These are phyloP conservation scores for Eupithecia centaureata DNA, from an alignment of 2,888 invertebrate genomes.

Conservation along the genomic window DNA sequence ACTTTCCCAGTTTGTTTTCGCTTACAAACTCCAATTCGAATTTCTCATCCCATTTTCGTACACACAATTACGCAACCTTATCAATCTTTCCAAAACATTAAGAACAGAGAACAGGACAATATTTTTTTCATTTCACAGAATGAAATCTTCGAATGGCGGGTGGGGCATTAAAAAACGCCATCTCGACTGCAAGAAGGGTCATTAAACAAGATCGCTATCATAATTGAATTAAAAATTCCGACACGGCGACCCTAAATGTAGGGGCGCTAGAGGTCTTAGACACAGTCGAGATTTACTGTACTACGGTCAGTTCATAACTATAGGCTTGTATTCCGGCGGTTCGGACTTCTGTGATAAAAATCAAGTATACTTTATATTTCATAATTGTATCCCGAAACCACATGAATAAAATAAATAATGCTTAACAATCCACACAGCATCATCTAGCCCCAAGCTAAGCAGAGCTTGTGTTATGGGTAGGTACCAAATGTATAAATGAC, in stretches of 20 bases:
- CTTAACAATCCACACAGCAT: too few relatives aligned
- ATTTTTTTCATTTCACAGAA: slow-evolving; percentile 45
- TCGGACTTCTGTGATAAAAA: too few relatives aligned
- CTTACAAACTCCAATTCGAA: slow-evolving; percentile 31
- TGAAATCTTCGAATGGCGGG: slow-evolving; percentile 45
- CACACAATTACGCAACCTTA: slow-evolving; percentile 64
- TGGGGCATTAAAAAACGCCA: slow-evolving; percentile 64
- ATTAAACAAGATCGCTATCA: slow-evolving; percentile 83
- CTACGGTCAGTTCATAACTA: slow-evolving; percentile 15
- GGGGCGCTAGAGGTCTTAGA: slow-evolving; percentile 40
- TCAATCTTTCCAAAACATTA: slow-evolving; percentile 64
- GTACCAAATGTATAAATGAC: too few relatives aligned
- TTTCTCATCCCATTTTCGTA: slow-evolving; percentile 38
- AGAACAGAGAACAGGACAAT: slow-evolving; percentile 39
- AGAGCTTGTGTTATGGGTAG: too few relatives aligned
- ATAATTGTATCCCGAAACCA: too few relatives aligned
- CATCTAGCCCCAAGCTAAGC: too few relatives aligned
- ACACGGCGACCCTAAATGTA: slow-evolving; percentile 69
- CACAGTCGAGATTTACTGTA: slow-evolving; percentile 12
- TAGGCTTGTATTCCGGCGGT: too few relatives aligned
- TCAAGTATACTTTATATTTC: too few relatives aligned
- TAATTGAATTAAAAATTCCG: slow-evolving; percentile 84
- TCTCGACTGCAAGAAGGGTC: slow-evolving; percentile 68
- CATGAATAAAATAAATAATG: too few relatives aligned
- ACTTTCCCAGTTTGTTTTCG: slow-evolving; percentile 18